Evolutionary conservation across 2,797 vertebrate genomes (phyloP).

Genomic region (Microtus californicus): DNA sequence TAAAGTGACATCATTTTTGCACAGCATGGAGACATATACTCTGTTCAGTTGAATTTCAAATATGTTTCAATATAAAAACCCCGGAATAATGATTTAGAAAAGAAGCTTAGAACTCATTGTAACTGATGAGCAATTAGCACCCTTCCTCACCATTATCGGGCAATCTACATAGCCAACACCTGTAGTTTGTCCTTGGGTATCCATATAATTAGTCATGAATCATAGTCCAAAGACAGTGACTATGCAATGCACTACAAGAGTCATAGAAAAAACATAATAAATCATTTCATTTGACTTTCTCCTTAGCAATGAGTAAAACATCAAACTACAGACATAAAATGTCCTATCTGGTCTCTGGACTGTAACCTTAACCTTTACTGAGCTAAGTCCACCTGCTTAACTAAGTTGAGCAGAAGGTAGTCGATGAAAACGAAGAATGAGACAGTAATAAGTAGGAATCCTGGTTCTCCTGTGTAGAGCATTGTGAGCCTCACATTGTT

Average conservation of each 20-base stretch:
- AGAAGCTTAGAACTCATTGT: constrained; percentile 57
- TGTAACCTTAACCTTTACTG: not conserved
- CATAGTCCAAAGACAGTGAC: constrained; percentile 26
- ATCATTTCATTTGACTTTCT: constrained; percentile 32
- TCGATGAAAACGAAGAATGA: not conserved
- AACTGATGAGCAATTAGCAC: constrained; percentile 14
- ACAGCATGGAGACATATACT: not conserved
- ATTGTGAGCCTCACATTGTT: not conserved
- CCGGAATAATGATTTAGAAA: constrained; percentile 45
- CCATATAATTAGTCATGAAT: constrained; percentile 41
- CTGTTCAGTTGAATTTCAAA: not conserved
- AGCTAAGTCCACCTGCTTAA: not conserved
- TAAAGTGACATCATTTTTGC: constrained; percentile 30
- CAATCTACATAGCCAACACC: not conserved
- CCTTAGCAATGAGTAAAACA: not conserved
- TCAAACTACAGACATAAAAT: not conserved
- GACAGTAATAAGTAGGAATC: not conserved
- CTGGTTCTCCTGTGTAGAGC: not conserved
- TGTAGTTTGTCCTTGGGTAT: constrained; percentile 33
- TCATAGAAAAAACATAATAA: not conserved
- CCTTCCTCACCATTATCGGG: not conserved
- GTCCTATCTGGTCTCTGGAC: not conserved
- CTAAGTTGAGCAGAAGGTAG: not conserved
- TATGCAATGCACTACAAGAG: constrained; percentile 12
- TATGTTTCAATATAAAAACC: constrained; percentile 28